Conservation (phyloP, 1,140 invertebrate genomes). For the Orchestia grillus region DNA sequence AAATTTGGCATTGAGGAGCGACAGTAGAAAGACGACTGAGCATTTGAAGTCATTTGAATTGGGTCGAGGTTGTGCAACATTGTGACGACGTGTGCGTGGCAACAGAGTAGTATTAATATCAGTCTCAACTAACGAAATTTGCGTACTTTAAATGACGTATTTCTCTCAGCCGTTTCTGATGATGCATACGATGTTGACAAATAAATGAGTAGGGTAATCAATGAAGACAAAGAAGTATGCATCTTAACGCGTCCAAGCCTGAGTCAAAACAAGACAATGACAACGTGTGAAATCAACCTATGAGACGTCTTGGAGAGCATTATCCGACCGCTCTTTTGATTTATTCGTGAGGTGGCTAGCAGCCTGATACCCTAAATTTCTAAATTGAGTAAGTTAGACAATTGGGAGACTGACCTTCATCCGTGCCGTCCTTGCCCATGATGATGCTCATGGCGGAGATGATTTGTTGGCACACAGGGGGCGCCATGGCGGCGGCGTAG, state of each 20-base stretch:
- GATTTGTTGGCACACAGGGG: slow-evolving; percentile 92
- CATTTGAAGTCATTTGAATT: neutral
- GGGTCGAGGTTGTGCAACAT: neutral
- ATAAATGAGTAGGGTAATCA: neutral
- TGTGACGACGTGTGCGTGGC: neutral
- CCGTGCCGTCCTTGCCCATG: slow-evolving; percentile 86
- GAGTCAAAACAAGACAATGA: neutral
- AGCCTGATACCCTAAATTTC: neutral
- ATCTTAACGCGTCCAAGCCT: neutral
- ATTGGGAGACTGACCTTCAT: slow-evolving; percentile 75
- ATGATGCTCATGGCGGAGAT: slow-evolving; percentile 89
- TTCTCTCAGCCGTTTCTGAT: neutral
- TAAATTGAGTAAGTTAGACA: neutral
- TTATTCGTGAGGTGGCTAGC: neutral
- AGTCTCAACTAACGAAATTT: neutral
- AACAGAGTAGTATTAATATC: neutral
- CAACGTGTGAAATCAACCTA: neutral
- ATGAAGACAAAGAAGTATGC: neutral
- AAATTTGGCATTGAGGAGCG: neutral
- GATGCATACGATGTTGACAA: neutral
- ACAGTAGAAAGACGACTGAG: neutral
- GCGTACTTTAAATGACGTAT: neutral
- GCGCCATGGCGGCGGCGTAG: slow-evolving; percentile 92
- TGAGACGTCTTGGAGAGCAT: neutral
- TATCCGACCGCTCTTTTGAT: neutral